Evolutionary conservation across 2,888 invertebrate genomes (phyloP), one percentile per base, ranked within the genome.

Genomic region (Xanthorhoe spadicearia): DNA sequence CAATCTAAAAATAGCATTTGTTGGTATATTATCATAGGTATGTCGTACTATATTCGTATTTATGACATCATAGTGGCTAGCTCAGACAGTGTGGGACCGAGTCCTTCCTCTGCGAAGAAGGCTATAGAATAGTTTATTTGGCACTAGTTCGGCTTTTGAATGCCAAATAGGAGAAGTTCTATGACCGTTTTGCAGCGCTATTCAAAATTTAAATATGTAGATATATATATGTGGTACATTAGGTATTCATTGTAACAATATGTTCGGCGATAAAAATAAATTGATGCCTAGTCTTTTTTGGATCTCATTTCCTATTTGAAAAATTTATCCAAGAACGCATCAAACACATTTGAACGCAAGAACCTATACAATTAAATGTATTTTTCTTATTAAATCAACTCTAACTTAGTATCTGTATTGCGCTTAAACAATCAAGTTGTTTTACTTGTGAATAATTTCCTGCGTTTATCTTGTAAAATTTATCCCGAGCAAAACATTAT

Each of bases 141-240:
- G 92, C 89, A 86, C 82, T 81, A 80, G 83, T 78, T 80, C 78
- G 80, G 78, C 78, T 77, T 72, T 73, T 86, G 92, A 89, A 92
- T 92, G 89, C 89, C 86, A 92, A 92, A 89, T 87, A 88, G 89
- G 80, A 77, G 82, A 82, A 80, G 90, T 91, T 90, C 91, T 83
- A 87, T 86, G 91, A 91, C 90, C 90, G 83, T 74, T 78, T 72
- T 68, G 75, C 61, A 67, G 64, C 59, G 65, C 69, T 72, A 73
- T 75, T 77, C 75, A 61, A 77, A 73, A 79, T 80, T 83, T 81
- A 77, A 82, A 81, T 81, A 77, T 77, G 72, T 79, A n/a, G n/a
- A n/a, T n/a, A 56, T 38, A 1, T 2, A 9, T 58, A 66, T 65
- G 59, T 58, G 9, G 57, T 64, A 64, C 68, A 77, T 79, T 79